Evolutionary conservation across 2,113 vertebrate species (phyloP).

Genomic region (Brachyhypopomus gauderio): DNA sequence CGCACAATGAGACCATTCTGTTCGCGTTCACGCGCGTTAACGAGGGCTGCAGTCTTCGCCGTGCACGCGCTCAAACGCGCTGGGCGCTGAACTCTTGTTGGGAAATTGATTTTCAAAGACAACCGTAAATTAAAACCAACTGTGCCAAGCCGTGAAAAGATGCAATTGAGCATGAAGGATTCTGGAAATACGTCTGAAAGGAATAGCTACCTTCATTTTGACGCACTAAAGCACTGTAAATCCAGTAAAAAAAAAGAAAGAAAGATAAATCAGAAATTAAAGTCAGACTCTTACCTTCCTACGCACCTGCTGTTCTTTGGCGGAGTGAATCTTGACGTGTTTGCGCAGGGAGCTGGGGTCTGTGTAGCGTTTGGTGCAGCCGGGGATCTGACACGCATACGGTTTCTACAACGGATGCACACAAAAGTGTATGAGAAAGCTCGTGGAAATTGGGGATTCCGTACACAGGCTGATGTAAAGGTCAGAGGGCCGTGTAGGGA

Average conservation of each 20-base stretch:
- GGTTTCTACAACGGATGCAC: constrained; percentile 81
- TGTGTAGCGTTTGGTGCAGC: constrained; percentile 97
- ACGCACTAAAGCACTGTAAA: constrained; percentile 16
- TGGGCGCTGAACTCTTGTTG: constrained; percentile 70
- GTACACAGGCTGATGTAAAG: too few species aligned
- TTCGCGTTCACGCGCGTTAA: constrained; percentile 66
- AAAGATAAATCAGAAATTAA: not conserved
- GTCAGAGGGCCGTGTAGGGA: too few species aligned
- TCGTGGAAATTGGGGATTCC: not conserved
- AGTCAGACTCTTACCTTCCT: constrained; percentile 87
- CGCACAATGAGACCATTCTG: constrained; percentile 78
- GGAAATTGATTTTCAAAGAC: constrained; percentile 59
- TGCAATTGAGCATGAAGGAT: constrained; percentile 45
- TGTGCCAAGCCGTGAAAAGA: constrained; percentile 51
- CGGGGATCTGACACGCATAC: constrained; percentile 96
- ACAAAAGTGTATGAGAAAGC: not conserved
- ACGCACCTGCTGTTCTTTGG: constrained; percentile 95
- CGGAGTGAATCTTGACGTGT: constrained; percentile 96
- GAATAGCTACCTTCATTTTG: constrained; percentile 4
- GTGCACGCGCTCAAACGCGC: constrained; percentile 68
- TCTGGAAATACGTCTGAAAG: constrained; percentile 42
- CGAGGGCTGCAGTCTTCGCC: constrained; percentile 70
- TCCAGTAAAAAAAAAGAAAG: constrained; percentile 3
- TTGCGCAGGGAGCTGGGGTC: constrained; percentile 98
- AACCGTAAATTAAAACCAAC: constrained; percentile 56